Evolutionary conservation across 92 coral and sea anemone genomes (phyloP), one percentile per base, ranked within the genome.

Genomic region (Bergia sp.): DNA sequence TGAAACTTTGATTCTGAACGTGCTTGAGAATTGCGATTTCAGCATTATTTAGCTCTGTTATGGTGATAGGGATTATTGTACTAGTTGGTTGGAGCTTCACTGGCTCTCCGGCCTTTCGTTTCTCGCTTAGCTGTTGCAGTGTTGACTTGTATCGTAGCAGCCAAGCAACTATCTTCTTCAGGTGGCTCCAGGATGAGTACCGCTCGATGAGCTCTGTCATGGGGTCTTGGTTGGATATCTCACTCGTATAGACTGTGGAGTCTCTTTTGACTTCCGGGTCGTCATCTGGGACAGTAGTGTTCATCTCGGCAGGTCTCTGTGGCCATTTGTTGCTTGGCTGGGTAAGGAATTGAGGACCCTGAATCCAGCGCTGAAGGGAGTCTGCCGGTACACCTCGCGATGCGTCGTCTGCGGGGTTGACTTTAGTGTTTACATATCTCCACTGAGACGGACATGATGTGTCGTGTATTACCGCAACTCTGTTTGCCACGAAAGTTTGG

Each of bases 331-430:
- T 85, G 10, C 50, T 66, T 81, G 91, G 23, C 80, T 80, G 66
- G 40, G 41, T 55, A 5, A 88, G 80, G 79, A 88, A 69, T 10
- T 66, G 49, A 16, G 91, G 91, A 7, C 91, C 91, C 12, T 88
- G 77, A 36, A 88, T 88, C 91, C 91, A 88, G 55, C 86, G 86
- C 5, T 88, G 57, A 1, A 88, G 77, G n/a, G 90, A 29, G 29
- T 29, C 29, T 37, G 47, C 37, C 53, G 16, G 91, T 21, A 88
- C 91, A 3, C 91, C 88, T 71, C 82, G 72, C 12, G 91, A 89
- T 7, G 87, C 87, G 66, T 89, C 91, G 86, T 89, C 91, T 38
- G 90, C 90, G 12, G 90, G 86, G 39, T 87, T 87, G 21, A 40
- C 15, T 5, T 79, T 66, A 1, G 91, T 88, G 81, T 88, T 71